Evolutionary conservation across 2,113 vertebrate genomes (phyloP).

Genomic region (Neopipo cinnamomea): DNA sequence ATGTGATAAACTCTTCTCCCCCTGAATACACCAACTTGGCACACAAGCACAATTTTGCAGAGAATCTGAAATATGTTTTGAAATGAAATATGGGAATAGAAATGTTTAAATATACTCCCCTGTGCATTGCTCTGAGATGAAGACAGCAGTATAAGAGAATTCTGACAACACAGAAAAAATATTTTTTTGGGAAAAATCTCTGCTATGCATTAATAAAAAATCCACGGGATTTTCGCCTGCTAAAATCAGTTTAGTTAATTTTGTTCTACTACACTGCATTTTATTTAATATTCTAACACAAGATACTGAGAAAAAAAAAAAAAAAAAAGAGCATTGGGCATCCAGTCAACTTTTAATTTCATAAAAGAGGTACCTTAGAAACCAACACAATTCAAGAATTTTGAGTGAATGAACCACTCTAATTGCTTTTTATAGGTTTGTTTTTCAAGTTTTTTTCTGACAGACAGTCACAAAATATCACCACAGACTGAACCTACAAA

Average conservation of each 20-base stretch:
- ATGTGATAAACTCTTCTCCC: neutral
- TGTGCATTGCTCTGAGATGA: neutral
- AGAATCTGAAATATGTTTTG: neutral
- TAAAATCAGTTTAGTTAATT: neutral
- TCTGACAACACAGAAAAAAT: neutral
- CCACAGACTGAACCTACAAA: neutral
- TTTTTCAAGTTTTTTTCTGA: neutral
- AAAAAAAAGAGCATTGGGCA: neutral
- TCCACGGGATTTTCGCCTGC: neutral
- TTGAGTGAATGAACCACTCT: neutral
- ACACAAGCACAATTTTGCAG: neutral
- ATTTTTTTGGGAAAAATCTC: accelerated
- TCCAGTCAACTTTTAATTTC: neutral
- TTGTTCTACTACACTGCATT: neutral
- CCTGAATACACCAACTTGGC: neutral
- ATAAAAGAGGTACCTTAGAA: neutral
- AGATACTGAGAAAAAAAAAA: neutral
- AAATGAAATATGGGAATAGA: neutral
- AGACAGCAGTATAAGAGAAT: neutral
- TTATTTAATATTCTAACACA: neutral
- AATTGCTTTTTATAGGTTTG: neutral
- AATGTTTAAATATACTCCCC: neutral
- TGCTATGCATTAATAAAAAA: neutral
- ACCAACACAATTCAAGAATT: neutral
- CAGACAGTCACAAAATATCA: neutral